These are phyloP conservation scores for Calameuta pallipes DNA, from an alignment of 2,888 invertebrate genomes.

Conservation along the genomic window DNA sequence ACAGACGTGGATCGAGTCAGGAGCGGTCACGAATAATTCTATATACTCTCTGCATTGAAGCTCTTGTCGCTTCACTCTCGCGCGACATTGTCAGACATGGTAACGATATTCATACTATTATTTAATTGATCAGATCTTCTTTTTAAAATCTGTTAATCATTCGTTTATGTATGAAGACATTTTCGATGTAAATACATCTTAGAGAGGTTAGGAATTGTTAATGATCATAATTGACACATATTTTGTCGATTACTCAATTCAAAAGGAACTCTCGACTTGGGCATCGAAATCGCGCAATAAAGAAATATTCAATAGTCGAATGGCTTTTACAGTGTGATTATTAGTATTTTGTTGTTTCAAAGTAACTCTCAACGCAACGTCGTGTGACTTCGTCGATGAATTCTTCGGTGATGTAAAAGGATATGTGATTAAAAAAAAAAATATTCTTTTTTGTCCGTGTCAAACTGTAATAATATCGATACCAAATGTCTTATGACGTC, in stretches of 20 bases:
- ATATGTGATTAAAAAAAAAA: background rate
- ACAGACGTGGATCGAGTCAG: conserved; percentile 40
- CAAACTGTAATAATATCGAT: background rate
- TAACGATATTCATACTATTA: background rate
- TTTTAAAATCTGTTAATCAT: too few relatives aligned
- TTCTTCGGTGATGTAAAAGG: background rate
- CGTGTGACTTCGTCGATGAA: too few relatives aligned
- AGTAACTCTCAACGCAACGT: too few relatives aligned
- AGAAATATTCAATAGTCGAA: background rate
- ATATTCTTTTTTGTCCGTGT: background rate
- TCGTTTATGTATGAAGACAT: background rate
- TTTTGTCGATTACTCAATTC: background rate
- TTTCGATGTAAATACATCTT: background rate
- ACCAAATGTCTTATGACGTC: conserved; percentile 10
- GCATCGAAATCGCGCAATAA: background rate
- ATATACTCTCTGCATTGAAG: conserved; percentile 12
- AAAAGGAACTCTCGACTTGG: background rate
- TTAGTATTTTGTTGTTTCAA: too few relatives aligned
- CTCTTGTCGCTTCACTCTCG: conserved; percentile 15
- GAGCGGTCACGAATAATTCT: conserved; percentile 47
- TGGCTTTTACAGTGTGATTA: background rate
- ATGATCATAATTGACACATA: background rate
- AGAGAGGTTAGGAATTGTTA: background rate
- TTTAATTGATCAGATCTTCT: background rate
- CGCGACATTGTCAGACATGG: conserved; percentile 17